A percentile compares a stretch with the other conserved stretches of the same genome.
Conservation (phyloP, 2,797 vertebrate genomes). For the Xenentodon cancila region DNA sequence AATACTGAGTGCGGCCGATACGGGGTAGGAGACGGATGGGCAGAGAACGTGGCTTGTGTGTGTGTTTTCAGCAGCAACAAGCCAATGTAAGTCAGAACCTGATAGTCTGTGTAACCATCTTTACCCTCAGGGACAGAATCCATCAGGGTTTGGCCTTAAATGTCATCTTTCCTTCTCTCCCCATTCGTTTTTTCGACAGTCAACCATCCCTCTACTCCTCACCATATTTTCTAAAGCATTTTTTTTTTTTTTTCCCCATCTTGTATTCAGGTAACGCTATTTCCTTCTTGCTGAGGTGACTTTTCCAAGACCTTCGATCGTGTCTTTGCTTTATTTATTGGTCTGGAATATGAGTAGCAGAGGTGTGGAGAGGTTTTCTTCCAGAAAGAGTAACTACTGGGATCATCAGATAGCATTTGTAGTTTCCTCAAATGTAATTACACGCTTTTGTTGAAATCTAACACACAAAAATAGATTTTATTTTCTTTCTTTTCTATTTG, state of each 20-base stretch:
- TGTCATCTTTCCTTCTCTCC: constrained; percentile 47
- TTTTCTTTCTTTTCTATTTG: too few species aligned
- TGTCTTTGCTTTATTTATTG: not conserved
- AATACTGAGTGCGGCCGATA: constrained; percentile 66
- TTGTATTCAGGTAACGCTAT: constrained; percentile 18
- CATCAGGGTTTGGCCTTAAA: constrained; percentile 62
- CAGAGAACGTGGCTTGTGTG: constrained; percentile 24
- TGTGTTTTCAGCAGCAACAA: constrained; percentile 49
- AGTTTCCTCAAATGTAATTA: not conserved
- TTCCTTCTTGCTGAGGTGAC: constrained; percentile 3
- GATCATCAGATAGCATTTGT: not conserved
- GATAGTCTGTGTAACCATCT: constrained; percentile 55
- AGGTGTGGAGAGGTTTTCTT: too few species aligned
- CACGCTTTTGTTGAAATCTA: too few species aligned
- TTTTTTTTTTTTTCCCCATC: constrained; percentile 7
- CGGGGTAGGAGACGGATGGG: constrained; percentile 52
- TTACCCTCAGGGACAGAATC: constrained; percentile 62
- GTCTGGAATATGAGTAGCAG: too few species aligned
- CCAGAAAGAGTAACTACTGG: not conserved
- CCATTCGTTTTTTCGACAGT: constrained; percentile 60
- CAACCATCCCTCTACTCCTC: constrained; percentile 24
- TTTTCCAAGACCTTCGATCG: constrained; percentile 17
- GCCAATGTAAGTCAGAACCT: constrained; percentile 45
- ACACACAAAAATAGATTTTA: too few species aligned
- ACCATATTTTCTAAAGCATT: constrained; percentile 23